Evolutionary conservation across 2,113 vertebrate genomes (phyloP), one percentile per base, ranked within the genome.

Genomic region (Scytalopus superciliaris): DNA sequence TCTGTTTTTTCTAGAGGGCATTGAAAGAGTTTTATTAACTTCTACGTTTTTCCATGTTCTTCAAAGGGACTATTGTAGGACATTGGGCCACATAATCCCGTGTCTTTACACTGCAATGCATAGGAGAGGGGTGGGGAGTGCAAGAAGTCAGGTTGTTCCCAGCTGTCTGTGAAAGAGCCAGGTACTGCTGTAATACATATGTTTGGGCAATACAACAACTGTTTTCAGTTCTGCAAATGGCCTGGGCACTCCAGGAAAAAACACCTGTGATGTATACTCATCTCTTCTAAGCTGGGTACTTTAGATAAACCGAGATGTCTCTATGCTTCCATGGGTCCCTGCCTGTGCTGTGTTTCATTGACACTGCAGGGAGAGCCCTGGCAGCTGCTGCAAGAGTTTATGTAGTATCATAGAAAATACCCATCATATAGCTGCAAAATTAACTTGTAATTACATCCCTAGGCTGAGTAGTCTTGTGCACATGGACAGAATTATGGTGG

Each of bases 11-110:
- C 55, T 75, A n/a, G 62, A 64, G 44, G 44, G 31, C 10, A 72
- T 25, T n/a, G 18, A 79, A 45, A 82, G 60, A 62, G 18, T 49
- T 73, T 59, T 82, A 63, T 83, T 90, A 94, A 80, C 81, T 72
- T 68, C 56, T 55, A 10, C 33, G 57, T 84, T 60, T 70, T 82
- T n/a, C 63, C 12, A 5, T 7, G 33, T 56, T 87, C 69, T 87
- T 93, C 93, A 94, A 87, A 96, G 81, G 78, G 39, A 30, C 91
- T 59, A 77, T 91, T 97, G 90, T 96, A 66, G 91, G 44, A 55
- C 42, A 25, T 0, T 3, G 72, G 85, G 72, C 88, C 70, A 93
- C 78, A 45, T 82, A 84, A 96, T 87, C 83, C 85, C 2, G 0
- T 47, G 60, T 44, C 74, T 92, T 93, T 94, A 93, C 78, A 59